Percentiles rank a stretch among this genome's conserved stretches.
These are phyloP conservation scores for Corapipo altera DNA, from an alignment of 2,113 vertebrate species.

Conservation along the genomic window DNA sequence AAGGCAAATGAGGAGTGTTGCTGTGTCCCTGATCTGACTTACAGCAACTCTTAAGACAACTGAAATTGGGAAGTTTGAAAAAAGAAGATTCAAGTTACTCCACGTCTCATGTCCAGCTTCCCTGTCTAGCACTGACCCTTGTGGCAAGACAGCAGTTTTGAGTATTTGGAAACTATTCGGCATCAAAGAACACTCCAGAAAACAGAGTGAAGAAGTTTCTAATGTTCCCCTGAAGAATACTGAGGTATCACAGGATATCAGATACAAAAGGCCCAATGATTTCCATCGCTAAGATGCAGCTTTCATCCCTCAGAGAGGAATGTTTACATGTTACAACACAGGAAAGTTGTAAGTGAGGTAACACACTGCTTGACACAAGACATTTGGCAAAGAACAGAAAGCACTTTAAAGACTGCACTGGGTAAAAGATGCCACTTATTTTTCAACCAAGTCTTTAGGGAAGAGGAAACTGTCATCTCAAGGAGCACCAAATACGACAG, in stretches of 20 bases:
- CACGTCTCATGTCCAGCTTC: not conserved
- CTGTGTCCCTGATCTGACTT: not conserved
- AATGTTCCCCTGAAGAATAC: not conserved
- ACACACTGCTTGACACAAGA: too few relatives aligned
- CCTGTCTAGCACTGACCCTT: not conserved
- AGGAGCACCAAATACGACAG: not conserved
- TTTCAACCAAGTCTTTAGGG: not conserved
- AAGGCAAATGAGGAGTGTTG: not conserved
- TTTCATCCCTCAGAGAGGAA: not conserved
- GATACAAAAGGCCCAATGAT: not conserved
- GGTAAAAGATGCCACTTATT: not conserved
- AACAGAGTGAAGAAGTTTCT: not conserved
- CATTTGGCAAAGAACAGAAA: not conserved
- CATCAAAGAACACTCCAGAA: not conserved
- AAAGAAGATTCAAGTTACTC: not conserved
- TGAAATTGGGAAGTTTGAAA: not conserved
- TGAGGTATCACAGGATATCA: not conserved
- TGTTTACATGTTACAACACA: not conserved
- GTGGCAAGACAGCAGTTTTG: not conserved
- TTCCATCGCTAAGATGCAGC: not conserved
- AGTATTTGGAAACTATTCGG: not conserved
- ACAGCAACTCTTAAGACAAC: not conserved
- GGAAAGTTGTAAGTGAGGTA: not conserved
- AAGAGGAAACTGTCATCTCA: not conserved
- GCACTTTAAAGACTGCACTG: not conserved